Evolutionary conservation across 23 tunicate species (phyloP).

Genomic region (Phallusia fumigata): DNA sequence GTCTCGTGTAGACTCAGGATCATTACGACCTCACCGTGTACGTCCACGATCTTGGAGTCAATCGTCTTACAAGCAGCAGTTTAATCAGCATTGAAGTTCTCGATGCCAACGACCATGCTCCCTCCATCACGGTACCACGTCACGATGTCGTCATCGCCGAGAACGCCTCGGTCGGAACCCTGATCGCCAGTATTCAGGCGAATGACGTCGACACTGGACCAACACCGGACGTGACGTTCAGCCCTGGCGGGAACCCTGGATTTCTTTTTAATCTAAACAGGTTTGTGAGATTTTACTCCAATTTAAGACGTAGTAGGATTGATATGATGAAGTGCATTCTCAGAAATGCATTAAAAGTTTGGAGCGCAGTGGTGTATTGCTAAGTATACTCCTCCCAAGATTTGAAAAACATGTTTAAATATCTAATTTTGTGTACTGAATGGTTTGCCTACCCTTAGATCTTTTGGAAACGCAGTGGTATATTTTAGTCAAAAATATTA

Average conservation of each 20-base stretch:
- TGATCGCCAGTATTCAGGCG: slow-evolving; percentile 64
- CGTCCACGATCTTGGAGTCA: slow-evolving; percentile 51
- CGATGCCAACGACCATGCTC: slow-evolving; percentile 84
- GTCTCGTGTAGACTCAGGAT: slow-evolving; percentile 28
- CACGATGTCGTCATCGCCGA: slow-evolving; percentile 33
- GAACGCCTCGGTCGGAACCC: slow-evolving; percentile 48
- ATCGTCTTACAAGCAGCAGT: slow-evolving; percentile 57
- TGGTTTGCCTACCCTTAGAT: too few species aligned
- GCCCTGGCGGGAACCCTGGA: slow-evolving; percentile 31
- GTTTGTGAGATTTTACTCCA: too few species aligned
- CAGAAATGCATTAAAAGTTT: too few species aligned
- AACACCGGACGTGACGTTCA: slow-evolving; percentile 18
- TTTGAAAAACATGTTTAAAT: too few species aligned
- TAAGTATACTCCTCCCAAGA: too few species aligned
- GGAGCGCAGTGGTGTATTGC: too few species aligned
- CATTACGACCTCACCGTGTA: slow-evolving; percentile 40
- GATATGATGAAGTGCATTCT: too few species aligned
- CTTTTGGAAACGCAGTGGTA: too few species aligned
- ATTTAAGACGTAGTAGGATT: too few species aligned
- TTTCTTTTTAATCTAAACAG: slow-evolving; percentile 45
- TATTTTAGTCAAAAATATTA: too few species aligned
- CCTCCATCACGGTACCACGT: slow-evolving; percentile 52
- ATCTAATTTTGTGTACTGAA: too few species aligned
- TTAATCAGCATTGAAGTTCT: slow-evolving; percentile 41
- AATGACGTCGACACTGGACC: slow-evolving; percentile 61